Base-by-base conservation (phyloP, 2,888 invertebrate species). In the Lampropteryx suffumata region DNA sequence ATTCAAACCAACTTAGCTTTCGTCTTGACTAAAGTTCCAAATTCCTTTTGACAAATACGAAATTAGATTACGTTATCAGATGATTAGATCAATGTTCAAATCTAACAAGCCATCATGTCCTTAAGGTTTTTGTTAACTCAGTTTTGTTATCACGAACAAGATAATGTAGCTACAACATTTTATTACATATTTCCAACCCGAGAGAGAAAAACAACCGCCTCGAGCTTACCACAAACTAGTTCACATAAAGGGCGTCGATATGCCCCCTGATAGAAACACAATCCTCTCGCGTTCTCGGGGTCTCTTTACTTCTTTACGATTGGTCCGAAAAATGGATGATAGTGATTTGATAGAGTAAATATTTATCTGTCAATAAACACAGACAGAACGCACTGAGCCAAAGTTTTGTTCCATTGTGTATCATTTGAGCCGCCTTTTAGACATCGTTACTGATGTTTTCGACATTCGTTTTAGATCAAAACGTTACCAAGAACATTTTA, bases 231-330 rank as follows among this genome's bases (percentile, higher is more conserved):
- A 55, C 67, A 65, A 71, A 60, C 59, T 62, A 61, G 63, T 62
- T 61, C 60, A 52, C 57, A 59, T 62, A 61, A 65, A 66, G 61
- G 65, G 61, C 62, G 61, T 64, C 58, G 71, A 70, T 68, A 64
- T 71, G 64, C 67, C 64, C 55, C 62, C 66, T 67, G 73, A 73
- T 71, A 73, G 65, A 65, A 72, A 71, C 62, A 67, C 67, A 69
- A 73, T 69, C 67, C 64, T 39, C 26, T 34, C 24, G 47, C 52
- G 39, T 42, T 44, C 30, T 35, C 43, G 47, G 40, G 43, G 47
- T 52, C 52, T 29, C 14, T 24, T 24, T 24, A 24, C 5, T 7
- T 24, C 6, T 24, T 24, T 24, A 7, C 2, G 17, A 17, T 3
- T n/a, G n/a, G n/a, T 17, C 4, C 4, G 4, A 4, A 17, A 2